Evolutionary conservation across 2,113 vertebrate genomes (phyloP), one percentile per base, ranked within the genome.

Genomic region (Melanotaenia duboulayi): DNA sequence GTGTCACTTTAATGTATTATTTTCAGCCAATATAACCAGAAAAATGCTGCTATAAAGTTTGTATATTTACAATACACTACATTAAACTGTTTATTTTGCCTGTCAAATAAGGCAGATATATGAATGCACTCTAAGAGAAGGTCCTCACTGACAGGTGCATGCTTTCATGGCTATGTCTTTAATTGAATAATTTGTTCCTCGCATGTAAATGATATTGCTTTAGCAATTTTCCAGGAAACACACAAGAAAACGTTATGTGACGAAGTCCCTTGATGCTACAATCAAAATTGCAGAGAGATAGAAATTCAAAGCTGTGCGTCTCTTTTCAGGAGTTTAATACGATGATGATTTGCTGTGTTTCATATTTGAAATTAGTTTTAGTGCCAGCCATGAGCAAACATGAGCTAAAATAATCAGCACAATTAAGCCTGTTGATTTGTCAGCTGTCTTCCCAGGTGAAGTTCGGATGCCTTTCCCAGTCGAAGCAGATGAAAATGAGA

Each of bases 371-470:
- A 80, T 84, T 61, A 65, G 64, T 78, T 76, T 74, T 25, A 76
- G 58, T 68, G 63, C 54, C 78, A 81, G 74, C 71, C 55, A 67
- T 68, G 75, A 82, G 75, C 63, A 77, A 74, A 80, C 67, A 71
- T 61, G 55, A 74, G 54, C 55, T 66, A 57, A 85, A 78, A 81
- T 77, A 61, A 89, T 85, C 74, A 86, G 74, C 76, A 65, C 81
- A 84, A 81, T 85, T 84, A 82, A 82, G 69, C 58, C 46, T 78
- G 80, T 81, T 85, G 74, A 76, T 83, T 84, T 74, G 58, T 87
- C 80, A 80, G 39, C 61, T 66, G 65, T 74, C 64, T 74, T 78
- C 61, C 77, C 83, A 71, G 60, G 60, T 72, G 22, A 46, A 55
- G 64, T 71, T 68, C 79, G 77, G 23, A 65, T 65, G 52, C 48